Evolutionary conservation across 2,888 invertebrate genomes (phyloP).

Genomic region (Athalia cordata): DNA sequence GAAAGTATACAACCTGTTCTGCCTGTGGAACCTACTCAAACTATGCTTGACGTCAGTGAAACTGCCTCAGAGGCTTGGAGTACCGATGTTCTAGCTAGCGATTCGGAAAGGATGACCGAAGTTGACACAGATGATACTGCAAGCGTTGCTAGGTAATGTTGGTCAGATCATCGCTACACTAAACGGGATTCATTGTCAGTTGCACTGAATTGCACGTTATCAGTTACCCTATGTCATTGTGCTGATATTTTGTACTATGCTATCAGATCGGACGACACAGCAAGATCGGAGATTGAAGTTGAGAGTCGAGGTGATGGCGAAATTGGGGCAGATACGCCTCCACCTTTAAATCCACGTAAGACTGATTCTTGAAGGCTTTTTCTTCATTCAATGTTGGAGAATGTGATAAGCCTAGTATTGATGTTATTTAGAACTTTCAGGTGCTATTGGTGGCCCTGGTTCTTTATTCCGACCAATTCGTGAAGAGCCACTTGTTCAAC

Average conservation of each 20-base stretch:
- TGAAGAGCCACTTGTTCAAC: constrained; percentile 64
- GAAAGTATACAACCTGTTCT: constrained; percentile 72
- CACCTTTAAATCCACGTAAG: constrained; percentile 65
- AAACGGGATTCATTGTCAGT: no score
- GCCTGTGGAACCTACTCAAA: constrained; percentile 69
- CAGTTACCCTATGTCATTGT: not conserved
- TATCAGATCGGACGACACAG: constrained; percentile 84
- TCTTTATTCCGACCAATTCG: constrained; percentile 69
- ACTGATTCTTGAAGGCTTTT: not conserved
- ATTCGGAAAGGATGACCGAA: constrained; percentile 93
- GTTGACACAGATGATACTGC: constrained; percentile 83
- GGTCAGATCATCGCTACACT: not conserved
- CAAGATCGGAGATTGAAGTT: constrained; percentile 76
- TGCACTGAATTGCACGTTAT: not conserved
- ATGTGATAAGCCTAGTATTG: constrained; percentile 17
- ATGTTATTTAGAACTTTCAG: constrained; percentile 50
- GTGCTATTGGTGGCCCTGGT: constrained; percentile 57
- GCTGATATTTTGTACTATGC: not conserved
- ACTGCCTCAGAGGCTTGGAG: constrained; percentile 99
- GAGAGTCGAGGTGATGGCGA: constrained; percentile 73
- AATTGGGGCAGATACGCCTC: constrained; percentile 72
- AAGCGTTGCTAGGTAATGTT: constrained; percentile 77
- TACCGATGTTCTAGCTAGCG: constrained; percentile 95
- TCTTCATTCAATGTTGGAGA: not conserved
- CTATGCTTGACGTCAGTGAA: constrained; percentile 86